phyloP scores from a whole-genome alignment of 2,113 vertebrate genomes.

The Hiodon alosoides region DNA sequence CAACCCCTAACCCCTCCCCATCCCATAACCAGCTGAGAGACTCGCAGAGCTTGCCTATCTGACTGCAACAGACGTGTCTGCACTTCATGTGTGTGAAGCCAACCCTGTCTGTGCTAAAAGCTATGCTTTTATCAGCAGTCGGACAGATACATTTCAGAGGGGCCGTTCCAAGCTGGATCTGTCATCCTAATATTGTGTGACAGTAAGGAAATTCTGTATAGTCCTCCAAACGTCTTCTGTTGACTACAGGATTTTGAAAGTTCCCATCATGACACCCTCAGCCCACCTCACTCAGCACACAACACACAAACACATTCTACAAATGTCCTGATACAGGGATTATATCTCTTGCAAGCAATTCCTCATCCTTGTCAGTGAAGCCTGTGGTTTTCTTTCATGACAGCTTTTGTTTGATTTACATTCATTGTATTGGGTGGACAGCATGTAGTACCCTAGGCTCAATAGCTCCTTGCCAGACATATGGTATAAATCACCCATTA shows the following conservation, averaged over 20 bases:
- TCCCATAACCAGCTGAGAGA: not conserved
- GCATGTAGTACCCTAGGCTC: not conserved
- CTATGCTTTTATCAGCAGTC: not conserved
- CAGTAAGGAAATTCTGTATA: not conserved
- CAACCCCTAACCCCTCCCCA: not conserved
- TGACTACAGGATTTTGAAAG: not conserved
- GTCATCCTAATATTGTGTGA: not conserved
- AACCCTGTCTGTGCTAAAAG: not conserved
- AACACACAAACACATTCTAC: slow-evolving; percentile 4
- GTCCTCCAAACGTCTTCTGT: not conserved
- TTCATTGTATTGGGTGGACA: not conserved
- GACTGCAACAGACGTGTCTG: not conserved
- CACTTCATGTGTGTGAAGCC: not conserved
- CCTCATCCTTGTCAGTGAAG: not conserved
- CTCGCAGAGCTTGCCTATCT: not conserved
- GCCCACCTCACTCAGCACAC: not conserved
- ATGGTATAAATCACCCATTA: too few relatives aligned
- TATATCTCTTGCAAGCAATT: not conserved
- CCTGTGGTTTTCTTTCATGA: not conserved
- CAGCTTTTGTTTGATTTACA: not conserved
- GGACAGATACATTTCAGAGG: not conserved
- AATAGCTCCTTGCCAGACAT: not conserved
- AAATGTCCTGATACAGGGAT: not conserved
- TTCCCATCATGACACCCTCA: not conserved
- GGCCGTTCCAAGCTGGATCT: not conserved